Base-by-base conservation (phyloP, 2,888 invertebrate genomes). In the Anticlea derivata region DNA sequence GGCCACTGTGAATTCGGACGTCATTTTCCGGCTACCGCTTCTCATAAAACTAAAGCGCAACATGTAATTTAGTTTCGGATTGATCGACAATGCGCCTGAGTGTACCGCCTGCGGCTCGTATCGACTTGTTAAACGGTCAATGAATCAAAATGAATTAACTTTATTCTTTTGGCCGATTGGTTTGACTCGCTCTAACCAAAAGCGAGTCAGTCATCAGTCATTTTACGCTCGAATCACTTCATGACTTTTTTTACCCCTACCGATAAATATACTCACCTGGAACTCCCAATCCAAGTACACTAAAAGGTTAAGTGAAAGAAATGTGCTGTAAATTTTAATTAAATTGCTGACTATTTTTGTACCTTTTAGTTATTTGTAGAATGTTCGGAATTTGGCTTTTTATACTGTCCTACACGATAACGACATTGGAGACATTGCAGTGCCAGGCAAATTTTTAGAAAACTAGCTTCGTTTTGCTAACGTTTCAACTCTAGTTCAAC, bases 341-440 rank as follows among this genome's bases (percentile, higher is more conserved):
- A 50, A 38, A 17, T 30, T 33, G 27, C 10, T 11, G 13, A 33
- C 37, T 46, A 40, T 20, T 45, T 17, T 34, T 1, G 43, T 23
- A 31, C 10, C 52, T 58, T 55, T 54, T 48, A 64, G 61, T 59
- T 39, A 48, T 38, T 44, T 26, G 30, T 35, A 12, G 39, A 53
- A 49, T 44, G 23, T 23, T n/a, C 12, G 8, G 22, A 37, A 26
- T 24, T 5, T 10, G 7, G 12, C 8, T 24, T 13, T n/a, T 41
- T 8, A 13, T 8, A 13, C 11, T 23, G 8, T 2, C 6, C 41
- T 13, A 41, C 6, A 41, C 23, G 23, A 12, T 31, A 7, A 6
- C 13, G 31, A 13, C 7, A 11, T 23, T 31, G 2, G 17, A 17
- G 17, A 3, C 17, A 4, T 17, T 4, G 4, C 17, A 4, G 17